phyloP scores from a whole-genome alignment of 2,888 invertebrate species.

The Nemurella pictetii region DNA sequence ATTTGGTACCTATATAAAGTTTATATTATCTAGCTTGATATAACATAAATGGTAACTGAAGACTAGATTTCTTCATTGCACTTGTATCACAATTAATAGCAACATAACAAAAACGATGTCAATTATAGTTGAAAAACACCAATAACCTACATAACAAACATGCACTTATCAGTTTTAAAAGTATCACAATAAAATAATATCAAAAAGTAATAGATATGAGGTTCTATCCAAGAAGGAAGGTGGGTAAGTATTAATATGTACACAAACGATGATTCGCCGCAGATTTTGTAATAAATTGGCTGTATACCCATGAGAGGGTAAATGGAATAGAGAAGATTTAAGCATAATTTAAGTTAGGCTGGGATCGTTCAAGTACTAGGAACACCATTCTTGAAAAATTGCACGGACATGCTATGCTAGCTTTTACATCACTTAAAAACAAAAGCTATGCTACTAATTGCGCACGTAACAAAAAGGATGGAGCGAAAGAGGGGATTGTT shows the following conservation, averaged over 20 bases:
- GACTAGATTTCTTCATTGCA: background rate
- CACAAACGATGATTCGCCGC: background rate
- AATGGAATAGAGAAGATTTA: background rate
- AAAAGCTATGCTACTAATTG: too few species aligned
- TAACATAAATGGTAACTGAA: background rate
- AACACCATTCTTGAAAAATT: background rate
- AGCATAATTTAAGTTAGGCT: background rate
- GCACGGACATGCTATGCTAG: background rate
- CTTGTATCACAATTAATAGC: background rate
- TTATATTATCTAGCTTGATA: background rate
- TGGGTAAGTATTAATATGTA: background rate
- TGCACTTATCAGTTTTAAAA: background rate
- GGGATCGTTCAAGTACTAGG: background rate
- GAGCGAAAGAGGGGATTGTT: too few species aligned
- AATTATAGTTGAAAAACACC: background rate
- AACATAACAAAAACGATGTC: background rate
- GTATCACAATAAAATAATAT: background rate
- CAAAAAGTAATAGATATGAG: background rate
- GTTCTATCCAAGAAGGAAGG: background rate
- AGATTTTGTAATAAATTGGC: background rate
- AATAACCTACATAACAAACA: background rate
- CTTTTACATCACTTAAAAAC: background rate
- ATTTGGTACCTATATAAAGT: conserved; percentile 6
- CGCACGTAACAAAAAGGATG: too few species aligned
- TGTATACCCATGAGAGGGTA: background rate